phyloP scores from a whole-genome alignment of 2,888 invertebrate genomes.

The Polyommatus icarus region DNA sequence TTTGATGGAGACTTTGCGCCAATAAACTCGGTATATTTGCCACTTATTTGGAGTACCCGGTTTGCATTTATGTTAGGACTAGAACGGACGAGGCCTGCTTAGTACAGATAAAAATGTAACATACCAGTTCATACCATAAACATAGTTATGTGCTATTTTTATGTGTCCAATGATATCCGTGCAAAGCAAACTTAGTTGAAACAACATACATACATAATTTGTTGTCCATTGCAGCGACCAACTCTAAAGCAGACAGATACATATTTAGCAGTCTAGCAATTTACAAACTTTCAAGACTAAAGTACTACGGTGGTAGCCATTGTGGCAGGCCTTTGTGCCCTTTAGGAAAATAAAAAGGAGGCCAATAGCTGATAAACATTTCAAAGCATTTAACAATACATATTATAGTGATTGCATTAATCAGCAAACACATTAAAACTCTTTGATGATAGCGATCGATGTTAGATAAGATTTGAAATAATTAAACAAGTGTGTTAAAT shows the following conservation, averaged over 20 bases:
- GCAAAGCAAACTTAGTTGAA: no score
- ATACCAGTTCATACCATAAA: no score
- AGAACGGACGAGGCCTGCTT: background rate
- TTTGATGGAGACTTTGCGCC: constrained; percentile 2
- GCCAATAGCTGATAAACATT: background rate
- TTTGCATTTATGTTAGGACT: constrained; percentile 1
- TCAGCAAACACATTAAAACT: constrained; percentile 7
- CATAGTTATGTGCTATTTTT: no score
- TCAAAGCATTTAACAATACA: background rate
- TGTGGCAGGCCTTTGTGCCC: background rate
- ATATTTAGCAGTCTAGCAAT: no score
- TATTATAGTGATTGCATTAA: background rate
- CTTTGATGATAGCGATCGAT: constrained; percentile 25
- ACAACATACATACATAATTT: no score
- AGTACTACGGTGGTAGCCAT: background rate
- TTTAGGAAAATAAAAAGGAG: background rate
- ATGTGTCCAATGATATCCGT: no score
- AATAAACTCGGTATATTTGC: constrained; percentile 16
- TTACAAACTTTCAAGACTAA: no score
- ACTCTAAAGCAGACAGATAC: no score
- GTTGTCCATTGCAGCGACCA: no score
- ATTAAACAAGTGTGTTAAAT: constrained; percentile 16
- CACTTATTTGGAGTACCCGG: background rate
- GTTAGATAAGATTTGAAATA: background rate
- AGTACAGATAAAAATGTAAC: no score